Evolutionary conservation across 2,113 vertebrate genomes (phyloP).

Genomic region (Ovis aries): ARS-UI_Ramb_v3.0 NC_056060.1:37242001-37242500

Average conservation of each 20-base stretch:
- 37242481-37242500: neutral
- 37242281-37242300: neutral
- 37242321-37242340: neutral
- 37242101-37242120: constrained; percentile 35
- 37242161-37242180: neutral
- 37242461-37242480: neutral
- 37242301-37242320: neutral
- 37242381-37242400: neutral
- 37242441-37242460: neutral
- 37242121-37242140: constrained; percentile 36
- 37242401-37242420: neutral
- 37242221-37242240: constrained; percentile 51
- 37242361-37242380: neutral
- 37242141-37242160: no score
- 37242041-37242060: constrained; percentile 56
- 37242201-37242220: constrained; percentile 34
- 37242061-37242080: neutral
- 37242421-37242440: neutral
- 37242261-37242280: neutral
- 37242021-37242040: constrained; percentile 22
- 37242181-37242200: constrained; percentile 26
- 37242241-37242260: neutral
- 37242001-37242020: constrained; percentile 37
- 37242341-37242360: neutral
- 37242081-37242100: neutral